Percentiles rank a stretch among this genome's conserved stretches.
These are phyloP conservation scores for Scleropages formosus DNA, from an alignment of 2,797 vertebrate species.

Conservation along the genomic window DNA sequence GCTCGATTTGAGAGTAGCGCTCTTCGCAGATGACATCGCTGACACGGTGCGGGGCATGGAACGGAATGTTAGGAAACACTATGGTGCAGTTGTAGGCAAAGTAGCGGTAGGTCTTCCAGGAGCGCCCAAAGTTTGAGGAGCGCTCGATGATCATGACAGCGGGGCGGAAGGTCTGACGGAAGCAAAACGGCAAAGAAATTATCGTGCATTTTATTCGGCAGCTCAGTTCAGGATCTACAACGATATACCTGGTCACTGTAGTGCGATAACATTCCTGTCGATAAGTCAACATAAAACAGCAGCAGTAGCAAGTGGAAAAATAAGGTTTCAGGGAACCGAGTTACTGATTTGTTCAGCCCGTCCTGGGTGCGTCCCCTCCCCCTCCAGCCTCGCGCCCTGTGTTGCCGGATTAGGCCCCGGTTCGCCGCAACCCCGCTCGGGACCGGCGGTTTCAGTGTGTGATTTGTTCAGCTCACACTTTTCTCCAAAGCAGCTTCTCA, in stretches of 20 bases:
- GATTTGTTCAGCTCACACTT: no score
- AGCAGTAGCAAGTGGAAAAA: no score
- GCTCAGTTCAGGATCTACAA: neutral
- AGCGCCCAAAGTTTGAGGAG: slow-evolving; percentile 72
- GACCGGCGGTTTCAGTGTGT: no score
- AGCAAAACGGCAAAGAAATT: neutral
- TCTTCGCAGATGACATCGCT: slow-evolving; percentile 82
- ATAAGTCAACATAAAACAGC: no score
- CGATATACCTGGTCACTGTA: neutral
- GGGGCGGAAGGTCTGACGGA: slow-evolving; percentile 77
- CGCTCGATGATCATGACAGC: slow-evolving; percentile 83
- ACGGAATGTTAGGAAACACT: slow-evolving; percentile 68
- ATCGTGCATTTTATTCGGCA: neutral
- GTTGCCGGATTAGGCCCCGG: no score
- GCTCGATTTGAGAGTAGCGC: slow-evolving; percentile 82
- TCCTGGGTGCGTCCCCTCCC: no score
- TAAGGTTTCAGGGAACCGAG: no score
- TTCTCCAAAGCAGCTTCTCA: no score
- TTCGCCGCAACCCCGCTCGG: no score
- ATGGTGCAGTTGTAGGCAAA: slow-evolving; percentile 83
- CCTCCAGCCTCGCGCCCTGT: no score
- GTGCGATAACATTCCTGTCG: no score
- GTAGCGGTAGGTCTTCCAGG: slow-evolving; percentile 80
- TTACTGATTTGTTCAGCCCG: no score
- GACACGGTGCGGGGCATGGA: slow-evolving; percentile 62